Conservation (phyloP, 2,797 vertebrate genomes). For the Cirrhinus mrigala region DNA sequence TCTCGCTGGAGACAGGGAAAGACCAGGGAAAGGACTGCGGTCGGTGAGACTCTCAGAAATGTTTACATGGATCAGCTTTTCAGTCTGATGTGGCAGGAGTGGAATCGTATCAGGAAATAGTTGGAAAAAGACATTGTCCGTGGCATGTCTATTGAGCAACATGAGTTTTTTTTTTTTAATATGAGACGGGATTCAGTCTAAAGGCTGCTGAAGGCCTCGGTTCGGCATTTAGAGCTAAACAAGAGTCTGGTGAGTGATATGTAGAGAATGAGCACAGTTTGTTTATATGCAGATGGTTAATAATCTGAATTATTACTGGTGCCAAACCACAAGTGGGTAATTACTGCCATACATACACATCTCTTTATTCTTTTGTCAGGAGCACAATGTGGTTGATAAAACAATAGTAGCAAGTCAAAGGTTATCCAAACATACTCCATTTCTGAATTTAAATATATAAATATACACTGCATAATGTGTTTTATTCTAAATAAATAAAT, state of each 20-base stretch:
- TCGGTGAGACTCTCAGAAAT: too few relatives aligned
- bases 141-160: slow-evolving; percentile 24
- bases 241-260: not conserved
- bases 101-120: slow-evolving; percentile 8
- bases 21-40: slow-evolving; percentile 26
- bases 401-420: not conserved
- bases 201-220: not conserved
- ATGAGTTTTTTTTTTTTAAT: not conserved
- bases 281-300: slow-evolving; percentile 30
- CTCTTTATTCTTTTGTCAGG: not conserved
- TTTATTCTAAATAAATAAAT: too few relatives aligned
- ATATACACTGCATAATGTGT: too few relatives aligned
- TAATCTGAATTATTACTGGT: slow-evolving; percentile 24
- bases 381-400: not conserved
- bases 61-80: slow-evolving; percentile 45
- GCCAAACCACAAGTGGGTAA: too few relatives aligned
- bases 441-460: not conserved
- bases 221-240: not conserved
- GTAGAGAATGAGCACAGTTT: not conserved
- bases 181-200: not conserved
- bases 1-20: slow-evolving; percentile 1
- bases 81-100: slow-evolving; percentile 43
- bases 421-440: not conserved
- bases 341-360: too few relatives aligned
- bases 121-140: slow-evolving; percentile 5